Percentiles rank a stretch among this genome's conserved stretches.
Conservation (phyloP, 2,113 vertebrate species). For the Dasyornis broadbenti region DNA sequence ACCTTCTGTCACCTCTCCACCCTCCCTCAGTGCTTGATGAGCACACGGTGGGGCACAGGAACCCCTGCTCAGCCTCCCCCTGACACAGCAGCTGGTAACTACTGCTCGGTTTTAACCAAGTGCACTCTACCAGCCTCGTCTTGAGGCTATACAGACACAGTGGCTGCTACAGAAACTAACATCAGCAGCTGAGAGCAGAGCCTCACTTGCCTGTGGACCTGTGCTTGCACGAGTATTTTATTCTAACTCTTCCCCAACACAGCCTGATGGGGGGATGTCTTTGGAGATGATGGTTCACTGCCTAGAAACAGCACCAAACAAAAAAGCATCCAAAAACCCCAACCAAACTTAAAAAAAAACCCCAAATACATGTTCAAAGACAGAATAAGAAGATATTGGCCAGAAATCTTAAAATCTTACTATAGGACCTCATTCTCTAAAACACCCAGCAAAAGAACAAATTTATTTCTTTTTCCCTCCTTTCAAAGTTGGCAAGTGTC, state of each 20-base stretch:
- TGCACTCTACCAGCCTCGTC: neutral
- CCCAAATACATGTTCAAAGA: neutral
- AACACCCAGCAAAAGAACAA: neutral
- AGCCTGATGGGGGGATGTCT: neutral
- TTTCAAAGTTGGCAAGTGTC: neutral
- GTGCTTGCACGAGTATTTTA: rapidly evolving
- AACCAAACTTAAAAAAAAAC: neutral
- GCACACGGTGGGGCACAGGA: rapidly evolving
- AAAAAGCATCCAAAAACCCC: too few species aligned
- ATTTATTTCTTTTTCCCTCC: neutral
- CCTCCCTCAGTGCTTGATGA: neutral
- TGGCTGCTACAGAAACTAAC: neutral
- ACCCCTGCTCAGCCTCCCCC: rapidly evolving
- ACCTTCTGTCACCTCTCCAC: neutral
- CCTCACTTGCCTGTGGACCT: neutral
- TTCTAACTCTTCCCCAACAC: neutral
- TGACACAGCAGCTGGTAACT: neutral
- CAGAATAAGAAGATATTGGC: neutral
- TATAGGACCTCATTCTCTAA: neutral
- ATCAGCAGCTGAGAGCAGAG: neutral
- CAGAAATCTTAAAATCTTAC: neutral
- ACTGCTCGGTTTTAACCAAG: neutral
- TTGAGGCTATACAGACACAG: rapidly evolving
- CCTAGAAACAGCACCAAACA: neutral
- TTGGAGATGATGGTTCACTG: neutral